A percentile compares a stretch with the other conserved stretches of the same genome.
Conservation (phyloP, 2,113 vertebrate species). For the Charadrius vociferus region DNA sequence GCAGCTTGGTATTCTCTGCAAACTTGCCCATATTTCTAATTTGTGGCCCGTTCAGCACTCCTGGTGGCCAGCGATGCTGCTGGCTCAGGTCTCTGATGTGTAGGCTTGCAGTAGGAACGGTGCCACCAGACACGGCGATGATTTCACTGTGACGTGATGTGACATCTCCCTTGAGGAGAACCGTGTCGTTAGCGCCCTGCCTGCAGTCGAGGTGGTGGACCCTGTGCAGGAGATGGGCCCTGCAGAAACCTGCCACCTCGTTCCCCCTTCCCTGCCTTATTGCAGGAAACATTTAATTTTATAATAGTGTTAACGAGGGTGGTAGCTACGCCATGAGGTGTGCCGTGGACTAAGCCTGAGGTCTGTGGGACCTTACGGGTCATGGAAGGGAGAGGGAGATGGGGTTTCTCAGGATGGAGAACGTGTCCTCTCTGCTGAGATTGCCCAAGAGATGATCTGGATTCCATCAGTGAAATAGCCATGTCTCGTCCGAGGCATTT, state of each 20-base stretch:
- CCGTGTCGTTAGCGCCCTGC: background rate
- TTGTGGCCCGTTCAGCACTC: background rate
- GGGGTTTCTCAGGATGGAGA: background rate
- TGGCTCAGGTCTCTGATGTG: background rate
- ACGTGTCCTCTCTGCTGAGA: background rate
- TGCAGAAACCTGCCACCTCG: background rate
- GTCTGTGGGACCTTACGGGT: too few species aligned
- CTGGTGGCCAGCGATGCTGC: background rate
- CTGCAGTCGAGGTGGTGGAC: background rate
- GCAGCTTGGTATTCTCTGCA: too few species aligned
- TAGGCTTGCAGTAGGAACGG: background rate
- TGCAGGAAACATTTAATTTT: background rate
- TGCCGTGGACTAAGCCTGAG: background rate
- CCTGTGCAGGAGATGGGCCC: background rate
- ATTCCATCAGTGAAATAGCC: background rate
- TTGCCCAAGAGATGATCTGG: background rate
- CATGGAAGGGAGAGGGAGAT: too few species aligned
- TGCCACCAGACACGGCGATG: fast-evolving
- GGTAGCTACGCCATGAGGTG: background rate
- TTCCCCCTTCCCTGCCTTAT: background rate
- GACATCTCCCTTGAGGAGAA: background rate
- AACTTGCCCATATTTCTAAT: too few species aligned
- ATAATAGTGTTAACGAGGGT: background rate
- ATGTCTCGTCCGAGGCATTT: fast-evolving
- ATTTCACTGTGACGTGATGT: background rate